Base-by-base conservation (phyloP, 2,888 invertebrate species). In the Drosophila peninsularis region DNA sequence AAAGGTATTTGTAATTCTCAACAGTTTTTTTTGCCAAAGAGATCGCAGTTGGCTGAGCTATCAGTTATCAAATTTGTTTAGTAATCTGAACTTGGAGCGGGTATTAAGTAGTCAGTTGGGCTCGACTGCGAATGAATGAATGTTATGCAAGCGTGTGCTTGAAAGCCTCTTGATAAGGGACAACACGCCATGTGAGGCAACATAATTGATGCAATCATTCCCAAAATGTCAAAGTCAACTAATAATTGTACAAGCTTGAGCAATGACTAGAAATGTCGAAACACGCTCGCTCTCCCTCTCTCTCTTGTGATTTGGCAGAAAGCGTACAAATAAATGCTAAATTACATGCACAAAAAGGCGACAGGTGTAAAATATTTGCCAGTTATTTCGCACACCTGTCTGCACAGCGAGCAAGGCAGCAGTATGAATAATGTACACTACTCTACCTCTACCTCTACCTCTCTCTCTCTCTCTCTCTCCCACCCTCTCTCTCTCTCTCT, bases 341-440 rank as follows among this genome's bases (percentile, higher is more conserved):
- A 73, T 66, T 57, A 58, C 62, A 70, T 66, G 65, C 65, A 56
- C 37, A 66, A 75, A 71, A 50, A 54, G 47, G 71, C 61, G 77
- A 67, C 71, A 88, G 62, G 74, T 80, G 86, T 88, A 53, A 88
- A 85, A 79, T 77, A 82, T 88, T 77, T 77, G 67, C 71, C 88
- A 77, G 69, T 62, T 80, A 86, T 88, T 88, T 86, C 86, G 81
- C 87, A 88, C 88, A 88, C 88, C 88, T 88, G 83, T 83, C 87
- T 86, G 86, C 62, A 68, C 75, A 80, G 37, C 47, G 56, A 50
- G 52, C 41, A 54, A 60, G 55, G 50, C 50, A 45, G 49, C 50
- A 70, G 65, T 76, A 79, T 82, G 76, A 87, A 75, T 79, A 85
- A 82, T 82, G 66, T 75, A 75, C 54, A 37, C 17, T 39, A 13